phyloP scores from a whole-genome alignment of 2,888 invertebrate genomes.

The Luffia ferchaultella region DNA sequence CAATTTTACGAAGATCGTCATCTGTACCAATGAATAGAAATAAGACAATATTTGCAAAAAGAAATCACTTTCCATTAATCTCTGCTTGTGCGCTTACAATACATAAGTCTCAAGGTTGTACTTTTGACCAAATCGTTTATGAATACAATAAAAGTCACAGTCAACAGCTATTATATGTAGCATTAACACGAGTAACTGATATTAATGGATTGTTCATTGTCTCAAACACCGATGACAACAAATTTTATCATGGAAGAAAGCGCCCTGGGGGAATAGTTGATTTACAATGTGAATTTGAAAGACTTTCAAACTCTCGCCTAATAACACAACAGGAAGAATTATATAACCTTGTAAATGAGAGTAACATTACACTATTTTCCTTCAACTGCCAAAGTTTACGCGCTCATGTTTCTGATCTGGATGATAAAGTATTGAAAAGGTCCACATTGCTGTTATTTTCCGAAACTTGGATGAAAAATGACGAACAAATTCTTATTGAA shows the following conservation, averaged over 20 bases:
- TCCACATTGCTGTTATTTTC: no score
- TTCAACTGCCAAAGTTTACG: neutral
- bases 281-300: neutral
- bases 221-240: slow-evolving; percentile 8
- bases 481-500: no score
- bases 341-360: neutral
- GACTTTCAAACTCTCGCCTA: neutral
- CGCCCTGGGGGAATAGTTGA: neutral
- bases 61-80: slow-evolving; percentile 2
- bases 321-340: neutral
- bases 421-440: no score
- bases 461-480: no score
- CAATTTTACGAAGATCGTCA: neutral
- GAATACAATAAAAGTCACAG: slow-evolving; percentile 1
- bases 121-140: slow-evolving; percentile 1
- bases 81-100: neutral
- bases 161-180: slow-evolving; percentile 1
- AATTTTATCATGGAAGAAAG: slow-evolving; percentile 1
- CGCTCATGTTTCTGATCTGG: no score
- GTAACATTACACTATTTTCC: neutral
- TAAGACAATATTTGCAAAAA: slow-evolving; percentile 1
- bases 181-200: slow-evolving; percentile 1
- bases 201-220: slow-evolving; percentile 4
- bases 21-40: slow-evolving; percentile 1
- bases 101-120: slow-evolving; percentile 1